Evolutionary conservation across 53 echinoderm and acorn worm species (phyloP).

Genomic region (Apostichopus leukothele): DNA sequence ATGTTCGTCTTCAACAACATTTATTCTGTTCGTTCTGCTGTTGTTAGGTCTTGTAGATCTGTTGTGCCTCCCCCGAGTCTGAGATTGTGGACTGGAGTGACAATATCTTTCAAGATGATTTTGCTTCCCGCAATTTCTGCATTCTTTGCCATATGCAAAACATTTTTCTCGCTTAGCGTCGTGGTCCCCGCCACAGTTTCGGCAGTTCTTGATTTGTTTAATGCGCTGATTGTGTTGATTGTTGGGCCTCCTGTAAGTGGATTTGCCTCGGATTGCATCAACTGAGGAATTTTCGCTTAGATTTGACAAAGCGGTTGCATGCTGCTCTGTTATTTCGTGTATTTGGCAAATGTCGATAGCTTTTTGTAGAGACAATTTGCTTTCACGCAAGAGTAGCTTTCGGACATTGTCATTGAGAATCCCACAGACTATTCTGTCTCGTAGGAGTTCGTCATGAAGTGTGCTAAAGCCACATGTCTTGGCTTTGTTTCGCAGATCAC

Average conservation of each 20-base stretch:
- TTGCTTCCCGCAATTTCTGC: slow-evolving; percentile 6
- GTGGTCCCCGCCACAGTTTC: background rate
- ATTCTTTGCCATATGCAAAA: slow-evolving; percentile 47
- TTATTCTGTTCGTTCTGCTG: background rate
- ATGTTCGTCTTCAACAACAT: background rate
- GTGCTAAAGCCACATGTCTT: background rate
- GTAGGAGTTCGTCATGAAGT: slow-evolving; percentile 17
- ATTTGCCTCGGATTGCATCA: background rate
- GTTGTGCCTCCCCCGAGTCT: too few species aligned
- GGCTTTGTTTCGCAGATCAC: background rate
- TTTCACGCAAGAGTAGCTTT: slow-evolving; percentile 17
- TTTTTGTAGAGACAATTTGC: slow-evolving; percentile 1
- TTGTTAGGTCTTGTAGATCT: too few species aligned
- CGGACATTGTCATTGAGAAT: background rate
- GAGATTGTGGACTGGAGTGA: background rate
- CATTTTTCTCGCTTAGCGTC: slow-evolving; percentile 29
- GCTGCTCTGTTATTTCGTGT: slow-evolving; percentile 28
- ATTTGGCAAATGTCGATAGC: slow-evolving; percentile 40
- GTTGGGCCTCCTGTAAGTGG: background rate
- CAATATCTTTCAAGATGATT: slow-evolving; percentile 39
- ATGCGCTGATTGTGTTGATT: background rate
- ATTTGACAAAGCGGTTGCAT: background rate
- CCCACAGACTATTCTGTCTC: slow-evolving; percentile 30
- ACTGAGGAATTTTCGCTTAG: background rate
- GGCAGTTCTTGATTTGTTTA: slow-evolving; percentile 6